phyloP scores from a whole-genome alignment of 2,113 vertebrate species.

The Scopus umbretta region DNA sequence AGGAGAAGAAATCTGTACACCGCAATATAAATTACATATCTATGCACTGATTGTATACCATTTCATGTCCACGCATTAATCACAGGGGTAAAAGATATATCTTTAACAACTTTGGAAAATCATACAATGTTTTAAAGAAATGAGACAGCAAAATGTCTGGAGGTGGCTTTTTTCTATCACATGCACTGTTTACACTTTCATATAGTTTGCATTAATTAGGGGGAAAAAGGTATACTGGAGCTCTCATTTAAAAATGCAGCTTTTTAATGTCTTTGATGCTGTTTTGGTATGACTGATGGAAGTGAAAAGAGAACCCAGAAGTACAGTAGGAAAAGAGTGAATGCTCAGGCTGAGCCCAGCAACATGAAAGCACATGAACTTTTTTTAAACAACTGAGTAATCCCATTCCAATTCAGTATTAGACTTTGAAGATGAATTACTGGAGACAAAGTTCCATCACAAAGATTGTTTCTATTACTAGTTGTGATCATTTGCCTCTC shows the following conservation, averaged over 20 bases:
- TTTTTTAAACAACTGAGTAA: background rate
- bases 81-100: background rate
- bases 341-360: background rate
- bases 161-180: background rate
- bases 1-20: background rate
- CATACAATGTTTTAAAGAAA: background rate
- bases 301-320: background rate
- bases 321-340: background rate
- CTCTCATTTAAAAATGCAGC: background rate
- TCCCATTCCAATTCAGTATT: background rate
- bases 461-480: background rate
- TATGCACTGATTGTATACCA: background rate
- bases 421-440: background rate
- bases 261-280: background rate
- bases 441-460: background rate
- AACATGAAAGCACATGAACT: background rate
- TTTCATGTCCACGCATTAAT: background rate
- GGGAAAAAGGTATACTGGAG: background rate
- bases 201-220: background rate
- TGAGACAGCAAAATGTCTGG: background rate
- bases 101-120: background rate
- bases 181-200: background rate
- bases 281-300: background rate
- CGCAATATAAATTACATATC: slow-evolving; percentile 7
- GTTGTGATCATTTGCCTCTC: background rate